phyloP scores from a whole-genome alignment of 2,113 vertebrate species.

The Engraulis encrasicolus region DNA sequence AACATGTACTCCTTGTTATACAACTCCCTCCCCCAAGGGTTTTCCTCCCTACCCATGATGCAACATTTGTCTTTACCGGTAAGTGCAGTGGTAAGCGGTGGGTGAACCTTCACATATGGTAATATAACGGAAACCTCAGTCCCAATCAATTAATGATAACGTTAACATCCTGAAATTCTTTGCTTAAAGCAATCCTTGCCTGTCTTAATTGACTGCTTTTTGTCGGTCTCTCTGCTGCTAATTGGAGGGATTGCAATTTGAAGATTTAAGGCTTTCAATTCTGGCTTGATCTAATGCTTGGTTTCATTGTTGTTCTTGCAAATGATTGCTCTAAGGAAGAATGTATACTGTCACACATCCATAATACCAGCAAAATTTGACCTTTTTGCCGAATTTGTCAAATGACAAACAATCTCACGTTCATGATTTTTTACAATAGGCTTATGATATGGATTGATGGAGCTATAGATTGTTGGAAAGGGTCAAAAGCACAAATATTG shows the following conservation, averaged over 20 bases:
- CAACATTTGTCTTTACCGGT: constrained; percentile 53
- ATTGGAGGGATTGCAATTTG: background rate
- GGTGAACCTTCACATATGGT: background rate
- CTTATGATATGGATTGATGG: background rate
- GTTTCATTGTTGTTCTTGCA: background rate
- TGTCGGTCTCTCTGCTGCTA: background rate
- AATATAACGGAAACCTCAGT: background rate
- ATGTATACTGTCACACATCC: too few species aligned
- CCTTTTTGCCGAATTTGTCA: too few species aligned
- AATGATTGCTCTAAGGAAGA: too few species aligned
- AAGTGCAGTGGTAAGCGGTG: constrained; percentile 47
- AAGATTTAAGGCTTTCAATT: background rate
- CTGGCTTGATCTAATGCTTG: background rate
- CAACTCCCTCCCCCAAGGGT: constrained; percentile 50
- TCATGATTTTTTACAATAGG: background rate
- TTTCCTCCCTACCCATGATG: constrained; percentile 45
- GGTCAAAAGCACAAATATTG: background rate
- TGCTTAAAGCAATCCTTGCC: background rate
- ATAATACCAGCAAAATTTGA: too few species aligned
- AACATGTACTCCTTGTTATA: background rate
- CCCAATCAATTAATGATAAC: constrained; percentile 9
- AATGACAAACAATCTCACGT: too few species aligned
- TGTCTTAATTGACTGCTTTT: background rate
- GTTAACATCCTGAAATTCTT: background rate
- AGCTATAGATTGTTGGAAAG: background rate